Evolutionary conservation across 2,888 invertebrate species (phyloP).

Genomic region (Allygus modestus): DNA sequence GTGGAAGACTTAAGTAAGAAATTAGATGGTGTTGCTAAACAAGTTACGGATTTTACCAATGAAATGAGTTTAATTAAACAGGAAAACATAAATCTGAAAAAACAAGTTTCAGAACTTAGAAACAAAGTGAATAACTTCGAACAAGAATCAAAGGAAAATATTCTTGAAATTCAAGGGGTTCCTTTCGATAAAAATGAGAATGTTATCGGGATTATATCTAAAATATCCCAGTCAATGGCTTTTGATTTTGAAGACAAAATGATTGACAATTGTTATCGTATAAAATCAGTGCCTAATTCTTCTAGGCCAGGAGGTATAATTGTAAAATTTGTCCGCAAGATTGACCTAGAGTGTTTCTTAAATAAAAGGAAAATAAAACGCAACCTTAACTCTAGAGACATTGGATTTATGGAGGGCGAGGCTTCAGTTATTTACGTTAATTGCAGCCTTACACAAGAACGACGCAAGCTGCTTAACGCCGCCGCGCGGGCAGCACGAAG

Average conservation of each 20-base stretch:
- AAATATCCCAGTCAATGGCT: background rate
- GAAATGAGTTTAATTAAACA: background rate
- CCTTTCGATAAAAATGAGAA: background rate
- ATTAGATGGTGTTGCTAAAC: conserved; percentile 18
- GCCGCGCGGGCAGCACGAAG: conserved; percentile 9
- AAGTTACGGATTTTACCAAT: conserved; percentile 24
- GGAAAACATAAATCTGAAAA: conserved; percentile 15
- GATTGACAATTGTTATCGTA: conserved; percentile 43
- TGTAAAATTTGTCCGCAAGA: conserved; percentile 24
- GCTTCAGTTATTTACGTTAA: conserved; percentile 42
- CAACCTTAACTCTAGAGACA: conserved; percentile 22
- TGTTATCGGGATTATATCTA: background rate
- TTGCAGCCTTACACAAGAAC: background rate
- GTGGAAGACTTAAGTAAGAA: conserved; percentile 12
- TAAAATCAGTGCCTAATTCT: background rate
- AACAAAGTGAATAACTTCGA: background rate
- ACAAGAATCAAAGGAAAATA: conserved; percentile 4
- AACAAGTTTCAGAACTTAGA: background rate
- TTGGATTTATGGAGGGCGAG: conserved; percentile 21
- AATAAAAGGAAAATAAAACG: background rate
- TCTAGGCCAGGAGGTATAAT: conserved; percentile 9
- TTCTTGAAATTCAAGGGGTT: conserved; percentile 17
- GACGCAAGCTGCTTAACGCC: conserved; percentile 37
- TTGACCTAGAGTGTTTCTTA: conserved; percentile 12
- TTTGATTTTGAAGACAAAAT: conserved; percentile 6